Percentiles rank a stretch among this genome's conserved stretches.
Evolutionary conservation across 2,797 vertebrate genomes (phyloP).

Genomic region (Rallus crepitans): DNA sequence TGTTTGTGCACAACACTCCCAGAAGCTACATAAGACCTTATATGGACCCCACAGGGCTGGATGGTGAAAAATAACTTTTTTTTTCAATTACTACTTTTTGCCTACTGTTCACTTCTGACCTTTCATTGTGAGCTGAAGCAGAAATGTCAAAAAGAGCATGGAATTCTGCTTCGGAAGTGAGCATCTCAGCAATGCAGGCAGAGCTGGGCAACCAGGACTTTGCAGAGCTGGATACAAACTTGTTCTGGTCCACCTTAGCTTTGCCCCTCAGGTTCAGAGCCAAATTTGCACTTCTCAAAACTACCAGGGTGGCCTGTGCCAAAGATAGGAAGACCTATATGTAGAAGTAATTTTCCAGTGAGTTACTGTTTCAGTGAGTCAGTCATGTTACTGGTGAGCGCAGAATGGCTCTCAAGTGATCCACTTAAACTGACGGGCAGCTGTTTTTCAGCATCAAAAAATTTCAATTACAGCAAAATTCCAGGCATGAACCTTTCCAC

Average conservation of each 20-base stretch:
- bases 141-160: background rate
- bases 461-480: conserved; percentile 21
- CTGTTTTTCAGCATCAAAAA: conserved; percentile 33
- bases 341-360: background rate
- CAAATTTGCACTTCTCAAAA: background rate
- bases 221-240: background rate
- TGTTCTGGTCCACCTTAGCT: background rate
- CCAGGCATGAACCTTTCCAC: conserved; percentile 39
- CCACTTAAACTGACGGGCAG: background rate
- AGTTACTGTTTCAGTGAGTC: background rate
- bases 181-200: background rate
- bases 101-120: background rate
- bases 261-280: background rate
- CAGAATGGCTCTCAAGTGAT: background rate
- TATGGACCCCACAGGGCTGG: background rate
- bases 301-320: background rate
- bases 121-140: background rate
- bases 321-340: background rate
- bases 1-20: background rate
- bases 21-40: background rate
- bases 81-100: background rate
- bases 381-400: background rate
- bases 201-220: background rate
- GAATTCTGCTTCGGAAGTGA: background rate
- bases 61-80: background rate